Conservation (phyloP, 2,888 invertebrate species). For the Meghimatium bilineatum region DNA sequence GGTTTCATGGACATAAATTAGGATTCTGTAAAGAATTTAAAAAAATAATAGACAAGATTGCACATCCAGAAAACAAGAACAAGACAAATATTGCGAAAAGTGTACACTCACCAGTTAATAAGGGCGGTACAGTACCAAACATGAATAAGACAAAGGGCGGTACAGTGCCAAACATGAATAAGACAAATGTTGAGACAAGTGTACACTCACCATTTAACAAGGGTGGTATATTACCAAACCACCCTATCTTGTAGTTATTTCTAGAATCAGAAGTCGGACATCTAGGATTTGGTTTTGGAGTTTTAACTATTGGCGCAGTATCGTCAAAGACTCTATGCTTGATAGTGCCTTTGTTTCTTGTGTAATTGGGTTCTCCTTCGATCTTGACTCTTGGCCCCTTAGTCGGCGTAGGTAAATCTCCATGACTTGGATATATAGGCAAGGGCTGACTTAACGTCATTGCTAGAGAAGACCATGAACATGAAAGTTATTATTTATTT, state of each 20-base stretch:
- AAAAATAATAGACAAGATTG: too few relatives aligned
- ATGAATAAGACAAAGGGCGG: too few relatives aligned
- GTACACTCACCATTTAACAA: constrained; percentile 59
- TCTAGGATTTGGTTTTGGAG: constrained; percentile 57
- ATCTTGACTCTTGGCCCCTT: constrained; percentile 61
- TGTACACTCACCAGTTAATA: too few relatives aligned
- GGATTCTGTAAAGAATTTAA: too few relatives aligned
- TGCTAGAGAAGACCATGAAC: neutral
- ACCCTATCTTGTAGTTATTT: constrained; percentile 60
- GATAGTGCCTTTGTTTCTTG: constrained; percentile 59
- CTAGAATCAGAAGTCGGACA: constrained; percentile 61
- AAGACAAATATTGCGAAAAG: too few relatives aligned
- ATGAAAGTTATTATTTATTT: too few relatives aligned
- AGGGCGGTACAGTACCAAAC: too few relatives aligned
- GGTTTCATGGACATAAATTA: too few relatives aligned
- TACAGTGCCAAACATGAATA: too few relatives aligned
- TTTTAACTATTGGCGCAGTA: constrained; percentile 20
- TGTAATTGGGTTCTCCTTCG: constrained; percentile 57
- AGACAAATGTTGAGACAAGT: too few relatives aligned
- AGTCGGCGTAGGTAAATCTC: constrained; percentile 11
- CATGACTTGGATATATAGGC: constrained; percentile 29
- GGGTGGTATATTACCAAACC: constrained; percentile 59
- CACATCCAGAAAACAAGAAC: too few relatives aligned
- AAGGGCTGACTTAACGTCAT: constrained; percentile 17
- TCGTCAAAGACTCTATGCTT: constrained; percentile 53